Conservation (phyloP, 2,113 vertebrate species). For the Anhinga rufa region DNA sequence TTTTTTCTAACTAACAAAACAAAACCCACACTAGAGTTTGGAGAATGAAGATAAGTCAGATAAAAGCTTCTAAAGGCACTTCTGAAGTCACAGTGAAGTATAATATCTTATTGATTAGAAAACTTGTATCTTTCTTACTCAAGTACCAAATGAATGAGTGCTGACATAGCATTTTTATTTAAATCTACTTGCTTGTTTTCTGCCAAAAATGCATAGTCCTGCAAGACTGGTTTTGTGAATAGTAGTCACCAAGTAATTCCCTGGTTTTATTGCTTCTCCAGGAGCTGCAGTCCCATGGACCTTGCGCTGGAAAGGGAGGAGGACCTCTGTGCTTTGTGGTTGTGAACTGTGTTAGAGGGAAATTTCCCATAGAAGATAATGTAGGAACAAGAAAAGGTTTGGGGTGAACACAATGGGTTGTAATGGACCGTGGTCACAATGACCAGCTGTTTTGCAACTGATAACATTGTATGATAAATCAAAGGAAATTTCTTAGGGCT, state of each 20-base stretch:
- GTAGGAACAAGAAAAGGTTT: neutral
- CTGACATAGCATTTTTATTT: neutral
- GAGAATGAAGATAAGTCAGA: neutral
- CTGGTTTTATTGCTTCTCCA: neutral
- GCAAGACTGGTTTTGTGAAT: neutral
- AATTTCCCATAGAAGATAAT: neutral
- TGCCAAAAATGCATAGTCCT: neutral
- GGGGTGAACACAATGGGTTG: neutral
- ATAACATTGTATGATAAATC: constrained; percentile 6
- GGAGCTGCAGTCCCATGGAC: neutral
- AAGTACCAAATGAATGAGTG: neutral
- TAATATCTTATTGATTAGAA: neutral
- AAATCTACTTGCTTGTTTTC: neutral
- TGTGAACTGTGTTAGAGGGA: neutral
- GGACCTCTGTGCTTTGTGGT: neutral
- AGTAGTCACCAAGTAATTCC: neutral
- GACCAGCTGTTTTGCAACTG: neutral
- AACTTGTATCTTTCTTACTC: neutral
- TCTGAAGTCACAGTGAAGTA: neutral
- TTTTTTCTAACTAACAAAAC: neutral
- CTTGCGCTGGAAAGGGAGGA: neutral
- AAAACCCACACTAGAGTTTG: neutral
- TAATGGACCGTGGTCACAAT: neutral
- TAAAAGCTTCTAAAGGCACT: neutral
- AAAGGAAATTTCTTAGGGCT: neutral